phyloP scores from a whole-genome alignment of 2,797 vertebrate genomes.

The Molothrus aeneus region DNA sequence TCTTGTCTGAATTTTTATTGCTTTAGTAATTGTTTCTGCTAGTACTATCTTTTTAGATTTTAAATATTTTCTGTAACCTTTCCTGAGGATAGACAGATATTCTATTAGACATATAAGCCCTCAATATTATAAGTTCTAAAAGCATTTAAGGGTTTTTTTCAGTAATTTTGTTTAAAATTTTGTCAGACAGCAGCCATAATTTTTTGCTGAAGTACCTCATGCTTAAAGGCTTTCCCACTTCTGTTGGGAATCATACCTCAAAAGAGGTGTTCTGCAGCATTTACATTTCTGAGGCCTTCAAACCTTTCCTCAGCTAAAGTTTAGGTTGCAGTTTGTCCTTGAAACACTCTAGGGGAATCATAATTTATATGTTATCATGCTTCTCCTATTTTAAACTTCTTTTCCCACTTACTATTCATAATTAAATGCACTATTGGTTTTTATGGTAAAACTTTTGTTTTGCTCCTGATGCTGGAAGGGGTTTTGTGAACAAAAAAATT shows the following conservation, averaged over 20 bases:
- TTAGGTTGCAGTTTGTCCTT: background rate
- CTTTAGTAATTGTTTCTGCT: background rate
- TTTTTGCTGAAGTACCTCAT: background rate
- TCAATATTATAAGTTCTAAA: background rate
- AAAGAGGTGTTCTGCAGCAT: slow-evolving; percentile 1
- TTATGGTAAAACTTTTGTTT: background rate
- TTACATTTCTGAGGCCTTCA: slow-evolving; percentile 7
- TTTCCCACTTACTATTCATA: background rate
- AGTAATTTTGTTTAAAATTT: background rate
- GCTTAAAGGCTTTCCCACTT: background rate
- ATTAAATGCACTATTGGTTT: background rate
- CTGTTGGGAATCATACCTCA: background rate
- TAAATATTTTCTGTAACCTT: background rate
- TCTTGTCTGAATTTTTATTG: slow-evolving; percentile 1
- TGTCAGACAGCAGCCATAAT: background rate
- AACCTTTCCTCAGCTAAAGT: background rate
- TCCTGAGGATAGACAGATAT: background rate
- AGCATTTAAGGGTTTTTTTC: background rate
- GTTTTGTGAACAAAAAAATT: background rate
- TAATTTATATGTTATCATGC: background rate
- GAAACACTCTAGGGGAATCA: background rate
- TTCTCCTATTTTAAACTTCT: background rate
- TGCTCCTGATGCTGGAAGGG: background rate
- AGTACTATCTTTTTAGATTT: background rate
- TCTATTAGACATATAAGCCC: background rate